phyloP scores from a whole-genome alignment of 2,888 invertebrate species.

The Acrocera orbiculus region DNA sequence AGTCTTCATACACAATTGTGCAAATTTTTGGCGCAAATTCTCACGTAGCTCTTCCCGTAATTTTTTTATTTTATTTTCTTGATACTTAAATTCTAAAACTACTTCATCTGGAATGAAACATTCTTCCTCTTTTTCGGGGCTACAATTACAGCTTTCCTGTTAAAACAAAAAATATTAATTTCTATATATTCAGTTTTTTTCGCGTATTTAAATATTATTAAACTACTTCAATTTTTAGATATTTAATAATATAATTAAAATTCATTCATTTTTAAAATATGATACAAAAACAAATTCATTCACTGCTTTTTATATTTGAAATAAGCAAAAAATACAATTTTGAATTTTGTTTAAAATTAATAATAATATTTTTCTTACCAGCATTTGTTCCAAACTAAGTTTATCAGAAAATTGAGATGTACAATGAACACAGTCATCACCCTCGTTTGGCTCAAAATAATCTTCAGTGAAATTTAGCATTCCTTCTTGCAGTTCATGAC shows the following conservation, averaged over 20 bases:
- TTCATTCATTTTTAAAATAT: too few species aligned
- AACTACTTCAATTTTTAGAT: too few species aligned
- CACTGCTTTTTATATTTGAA: too few species aligned
- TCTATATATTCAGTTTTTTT: too few species aligned
- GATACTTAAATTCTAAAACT: slow-evolving; percentile 69
- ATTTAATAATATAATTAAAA: too few species aligned
- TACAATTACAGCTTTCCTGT: too few species aligned
- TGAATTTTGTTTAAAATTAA: too few species aligned
- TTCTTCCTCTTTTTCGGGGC: slow-evolving; percentile 59
- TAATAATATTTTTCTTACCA: slow-evolving; percentile 43
- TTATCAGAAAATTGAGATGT: slow-evolving; percentile 10
- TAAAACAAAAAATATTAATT: too few species aligned
- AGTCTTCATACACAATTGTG: slow-evolving; percentile 42
- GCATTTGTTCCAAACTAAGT: slow-evolving; percentile 52
- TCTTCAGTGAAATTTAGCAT: neutral
- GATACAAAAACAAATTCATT: too few species aligned
- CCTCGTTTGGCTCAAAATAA: neutral
- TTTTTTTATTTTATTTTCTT: slow-evolving; percentile 56
- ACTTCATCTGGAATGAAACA: slow-evolving; percentile 71
- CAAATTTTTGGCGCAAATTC: slow-evolving; percentile 66
- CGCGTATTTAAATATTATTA: too few species aligned
- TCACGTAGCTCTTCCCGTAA: slow-evolving; percentile 68
- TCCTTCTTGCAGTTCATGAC: slow-evolving; percentile 37
- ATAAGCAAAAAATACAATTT: too few species aligned
- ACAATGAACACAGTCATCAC: neutral